Conservation (phyloP, 2,888 invertebrate species). For the Hemaris fuciformis region DNA sequence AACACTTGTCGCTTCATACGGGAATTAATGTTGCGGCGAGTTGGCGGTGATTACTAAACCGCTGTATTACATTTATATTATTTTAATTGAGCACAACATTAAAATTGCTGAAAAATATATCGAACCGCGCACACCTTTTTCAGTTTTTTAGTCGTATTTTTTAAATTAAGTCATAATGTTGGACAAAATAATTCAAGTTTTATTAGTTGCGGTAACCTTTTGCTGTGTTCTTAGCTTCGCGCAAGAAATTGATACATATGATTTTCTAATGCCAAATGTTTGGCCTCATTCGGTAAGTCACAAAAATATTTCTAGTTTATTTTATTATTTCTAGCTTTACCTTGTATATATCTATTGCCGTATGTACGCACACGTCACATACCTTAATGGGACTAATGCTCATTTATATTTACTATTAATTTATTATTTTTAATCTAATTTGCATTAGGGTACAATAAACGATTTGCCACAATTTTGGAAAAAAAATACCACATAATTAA, state of each 20-base stretch:
- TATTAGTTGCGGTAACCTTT: conserved; percentile 37
- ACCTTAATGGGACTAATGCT: too few species aligned
- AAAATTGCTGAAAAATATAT: background rate
- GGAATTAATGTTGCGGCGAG: conserved; percentile 26
- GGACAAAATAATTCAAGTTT: background rate
- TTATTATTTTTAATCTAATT: too few species aligned
- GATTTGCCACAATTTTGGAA: too few species aligned
- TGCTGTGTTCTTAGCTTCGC: conserved; percentile 37
- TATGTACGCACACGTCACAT: background rate
- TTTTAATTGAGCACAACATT: background rate
- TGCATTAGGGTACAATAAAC: too few species aligned
- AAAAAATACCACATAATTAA: too few species aligned
- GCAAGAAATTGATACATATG: conserved; percentile 78
- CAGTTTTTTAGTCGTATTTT: background rate
- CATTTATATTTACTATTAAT: too few species aligned
- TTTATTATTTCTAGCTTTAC: background rate
- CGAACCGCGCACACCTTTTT: background rate
- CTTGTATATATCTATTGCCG: background rate
- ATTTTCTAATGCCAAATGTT: conserved; percentile 92
- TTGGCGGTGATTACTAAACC: background rate
- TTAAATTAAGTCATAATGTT: background rate
- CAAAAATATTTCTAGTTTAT: background rate
- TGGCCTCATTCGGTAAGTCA: conserved; percentile 87
- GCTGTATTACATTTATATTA: background rate
- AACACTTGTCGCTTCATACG: conserved; percentile 49